These are phyloP conservation scores for Metalampra italica DNA, from an alignment of 2,888 invertebrate genomes.

Conservation along the genomic window DNA sequence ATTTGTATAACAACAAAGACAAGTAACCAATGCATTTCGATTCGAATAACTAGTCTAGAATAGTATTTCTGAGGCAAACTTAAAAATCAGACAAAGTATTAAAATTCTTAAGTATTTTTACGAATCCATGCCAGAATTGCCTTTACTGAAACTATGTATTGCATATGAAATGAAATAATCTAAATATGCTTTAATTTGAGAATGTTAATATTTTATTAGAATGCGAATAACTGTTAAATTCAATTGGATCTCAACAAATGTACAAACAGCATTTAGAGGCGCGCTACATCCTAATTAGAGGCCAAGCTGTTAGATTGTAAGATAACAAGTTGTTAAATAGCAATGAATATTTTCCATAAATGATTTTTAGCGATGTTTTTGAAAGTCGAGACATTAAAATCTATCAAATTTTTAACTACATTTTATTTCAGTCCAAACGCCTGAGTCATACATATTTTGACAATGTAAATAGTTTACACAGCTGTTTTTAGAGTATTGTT, in stretches of 20 bases:
- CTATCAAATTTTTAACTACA: slow-evolving; percentile 35
- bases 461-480: not conserved
- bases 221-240: slow-evolving; percentile 31
- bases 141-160: slow-evolving; percentile 37
- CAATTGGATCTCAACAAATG: slow-evolving; percentile 59
- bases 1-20: slow-evolving; percentile 82
- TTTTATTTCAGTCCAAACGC: slow-evolving; percentile 6
- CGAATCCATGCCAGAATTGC: slow-evolving; percentile 45
- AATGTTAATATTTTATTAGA: slow-evolving; percentile 29
- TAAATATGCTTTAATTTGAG: slow-evolving; percentile 30
- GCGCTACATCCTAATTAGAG: slow-evolving; percentile 15
- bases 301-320: slow-evolving; percentile 53
- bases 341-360: slow-evolving; percentile 57
- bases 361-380: slow-evolving; percentile 53
- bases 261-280: slow-evolving; percentile 34
- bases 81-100: slow-evolving; percentile 17
- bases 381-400: slow-evolving; percentile 52
- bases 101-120: not conserved
- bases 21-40: slow-evolving; percentile 31
- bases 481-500: not conserved
- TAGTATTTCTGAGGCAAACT: slow-evolving; percentile 15
- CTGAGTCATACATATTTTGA: slow-evolving; percentile 7
- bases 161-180: slow-evolving; percentile 23
- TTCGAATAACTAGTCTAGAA: slow-evolving; percentile 6
- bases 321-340: slow-evolving; percentile 48